These are phyloP conservation scores for Catostylus mosaicus DNA, from an alignment of 30 jellyfish, hydroid and myxozoan genomes.

Conservation along the genomic window DNA sequence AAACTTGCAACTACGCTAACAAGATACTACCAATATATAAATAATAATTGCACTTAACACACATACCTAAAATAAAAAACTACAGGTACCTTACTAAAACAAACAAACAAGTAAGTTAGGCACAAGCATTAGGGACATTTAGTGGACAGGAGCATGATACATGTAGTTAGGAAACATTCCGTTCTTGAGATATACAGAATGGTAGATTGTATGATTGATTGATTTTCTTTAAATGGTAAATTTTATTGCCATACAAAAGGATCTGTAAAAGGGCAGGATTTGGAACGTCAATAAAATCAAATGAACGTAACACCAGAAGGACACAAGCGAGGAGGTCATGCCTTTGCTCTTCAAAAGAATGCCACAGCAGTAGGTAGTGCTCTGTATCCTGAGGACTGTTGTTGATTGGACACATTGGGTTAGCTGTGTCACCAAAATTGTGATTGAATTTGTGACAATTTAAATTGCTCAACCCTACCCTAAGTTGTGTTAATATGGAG, in stretches of 20 bases:
- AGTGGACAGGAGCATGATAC: no score
- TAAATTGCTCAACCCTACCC: not conserved
- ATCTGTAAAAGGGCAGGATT: not conserved
- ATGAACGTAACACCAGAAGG: not conserved
- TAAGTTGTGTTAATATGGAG: conserved; percentile 4
- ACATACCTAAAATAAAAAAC: no score
- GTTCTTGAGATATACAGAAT: not conserved
- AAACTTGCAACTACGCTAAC: no score
- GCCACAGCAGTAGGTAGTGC: not conserved
- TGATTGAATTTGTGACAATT: not conserved
- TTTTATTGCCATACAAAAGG: not conserved
- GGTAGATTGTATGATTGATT: not conserved
- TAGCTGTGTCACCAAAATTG: not conserved
- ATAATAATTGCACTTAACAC: no score
- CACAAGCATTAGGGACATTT: no score
- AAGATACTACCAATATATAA: no score
- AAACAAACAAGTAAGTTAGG: no score
- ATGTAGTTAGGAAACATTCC: no score
- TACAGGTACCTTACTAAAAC: no score
- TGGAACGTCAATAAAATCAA: not conserved
- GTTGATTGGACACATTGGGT: not conserved
- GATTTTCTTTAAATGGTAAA: not conserved
- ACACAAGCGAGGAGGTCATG: not conserved
- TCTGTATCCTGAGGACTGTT: not conserved
- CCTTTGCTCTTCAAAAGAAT: not conserved